Evolutionary conservation across 2,888 invertebrate species (phyloP).

Genomic region (Eristalinus sepulchralis): DNA sequence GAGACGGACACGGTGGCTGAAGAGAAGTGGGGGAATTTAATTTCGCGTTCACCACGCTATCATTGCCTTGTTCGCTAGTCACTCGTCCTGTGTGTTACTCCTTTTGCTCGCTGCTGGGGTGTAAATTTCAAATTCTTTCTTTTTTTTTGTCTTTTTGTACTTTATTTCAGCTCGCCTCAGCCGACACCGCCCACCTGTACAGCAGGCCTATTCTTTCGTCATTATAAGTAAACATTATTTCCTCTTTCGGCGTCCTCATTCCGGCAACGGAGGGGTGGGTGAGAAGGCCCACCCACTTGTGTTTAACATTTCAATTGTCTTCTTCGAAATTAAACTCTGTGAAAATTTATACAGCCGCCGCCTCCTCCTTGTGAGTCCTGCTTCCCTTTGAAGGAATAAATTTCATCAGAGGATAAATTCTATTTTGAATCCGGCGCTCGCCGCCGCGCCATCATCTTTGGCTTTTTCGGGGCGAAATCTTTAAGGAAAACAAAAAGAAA

Average conservation of each 20-base stretch:
- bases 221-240: constrained; percentile 70
- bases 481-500: constrained; percentile 61
- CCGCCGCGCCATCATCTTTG: constrained; percentile 32
- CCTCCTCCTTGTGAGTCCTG: neutral
- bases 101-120: constrained; percentile 34
- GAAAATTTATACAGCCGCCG: constrained; percentile 62
- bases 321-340: constrained; percentile 66
- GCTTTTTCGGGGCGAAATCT: constrained; percentile 55
- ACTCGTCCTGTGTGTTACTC: constrained; percentile 47
- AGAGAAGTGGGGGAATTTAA: constrained; percentile 61
- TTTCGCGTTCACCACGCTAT: constrained; percentile 60
- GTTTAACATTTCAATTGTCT: constrained; percentile 69
- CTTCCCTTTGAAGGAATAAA: constrained; percentile 56
- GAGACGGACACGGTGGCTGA: neutral
- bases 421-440: constrained; percentile 58
- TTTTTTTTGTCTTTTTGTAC: too few relatives aligned
- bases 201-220: constrained; percentile 66
- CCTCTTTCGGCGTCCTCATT: constrained; percentile 21
- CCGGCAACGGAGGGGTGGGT: neutral
- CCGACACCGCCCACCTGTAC: constrained; percentile 33
- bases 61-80: constrained; percentile 58
- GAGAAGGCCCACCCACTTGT: neutral
- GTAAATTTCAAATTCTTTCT: constrained; percentile 64
- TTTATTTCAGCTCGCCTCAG: neutral
- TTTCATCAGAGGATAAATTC: constrained; percentile 57